phyloP scores from a whole-genome alignment of 92 coral and sea anemone genomes.

The Umimayanthus chanpuru region DNA sequence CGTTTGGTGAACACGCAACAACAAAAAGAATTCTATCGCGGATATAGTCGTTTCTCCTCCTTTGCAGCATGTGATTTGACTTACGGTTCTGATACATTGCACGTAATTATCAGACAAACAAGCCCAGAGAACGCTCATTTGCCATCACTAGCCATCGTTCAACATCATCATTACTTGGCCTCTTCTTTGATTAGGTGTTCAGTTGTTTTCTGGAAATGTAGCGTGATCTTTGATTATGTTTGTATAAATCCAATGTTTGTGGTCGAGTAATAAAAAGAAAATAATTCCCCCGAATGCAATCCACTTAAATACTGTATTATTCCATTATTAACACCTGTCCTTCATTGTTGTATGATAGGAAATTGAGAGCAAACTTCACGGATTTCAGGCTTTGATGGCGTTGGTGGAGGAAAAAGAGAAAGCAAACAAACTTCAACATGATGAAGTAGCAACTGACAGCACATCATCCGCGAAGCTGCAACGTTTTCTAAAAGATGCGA shows the following conservation, averaged over 20 bases:
- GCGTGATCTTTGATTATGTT: not conserved
- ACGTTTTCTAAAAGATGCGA: conserved; percentile 54
- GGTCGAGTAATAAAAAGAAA: conserved; percentile 2
- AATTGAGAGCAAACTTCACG: conserved; percentile 62
- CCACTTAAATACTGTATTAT: not conserved
- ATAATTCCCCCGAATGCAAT: not conserved
- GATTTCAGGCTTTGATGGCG: conserved; percentile 67
- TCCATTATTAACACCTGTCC: not conserved
- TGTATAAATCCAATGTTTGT: not conserved
- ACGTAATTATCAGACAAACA: not conserved
- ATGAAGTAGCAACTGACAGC: conserved; percentile 31
- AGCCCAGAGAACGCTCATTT: not conserved
- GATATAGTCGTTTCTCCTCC: not conserved
- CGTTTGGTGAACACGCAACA: not conserved
- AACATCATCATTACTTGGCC: not conserved
- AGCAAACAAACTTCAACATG: conserved; percentile 42
- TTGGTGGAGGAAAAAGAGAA: conserved; percentile 59
- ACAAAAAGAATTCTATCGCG: not conserved
- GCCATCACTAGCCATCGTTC: not conserved
- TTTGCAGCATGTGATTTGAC: not conserved
- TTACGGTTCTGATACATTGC: not conserved
- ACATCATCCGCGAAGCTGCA: conserved; percentile 34
- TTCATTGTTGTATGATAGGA: conserved; percentile 49
- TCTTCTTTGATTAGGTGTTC: no score
- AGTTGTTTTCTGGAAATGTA: not conserved